Percentiles rank a stretch among this genome's conserved stretches.
These are phyloP conservation scores for Poecile atricapillus DNA, from an alignment of 2,113 vertebrate species.

Conservation along the genomic window DNA sequence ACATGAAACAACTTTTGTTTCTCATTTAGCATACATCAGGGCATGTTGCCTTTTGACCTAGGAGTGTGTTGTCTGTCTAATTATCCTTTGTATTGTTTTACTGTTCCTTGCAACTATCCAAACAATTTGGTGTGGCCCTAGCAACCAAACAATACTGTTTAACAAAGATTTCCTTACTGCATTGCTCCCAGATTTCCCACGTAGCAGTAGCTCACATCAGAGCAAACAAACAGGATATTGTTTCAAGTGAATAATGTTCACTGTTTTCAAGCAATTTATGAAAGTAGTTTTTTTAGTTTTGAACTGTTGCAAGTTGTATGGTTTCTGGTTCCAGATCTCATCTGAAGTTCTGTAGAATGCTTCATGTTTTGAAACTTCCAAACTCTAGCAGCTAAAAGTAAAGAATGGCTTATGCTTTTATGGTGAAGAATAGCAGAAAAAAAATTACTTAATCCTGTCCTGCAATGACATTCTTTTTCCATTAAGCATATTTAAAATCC, in stretches of 20 bases:
- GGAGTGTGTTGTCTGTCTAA: neutral
- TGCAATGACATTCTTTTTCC: neutral
- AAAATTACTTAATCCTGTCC: neutral
- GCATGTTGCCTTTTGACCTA: neutral
- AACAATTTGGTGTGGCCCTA: conserved; percentile 65
- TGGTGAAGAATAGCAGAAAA: neutral
- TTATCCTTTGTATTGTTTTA: conserved; percentile 52
- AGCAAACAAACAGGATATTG: conserved; percentile 65
- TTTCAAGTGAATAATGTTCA: conserved; percentile 56
- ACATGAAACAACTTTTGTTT: neutral
- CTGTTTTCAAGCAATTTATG: conserved; percentile 39
- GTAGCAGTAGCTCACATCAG: conserved; percentile 7
- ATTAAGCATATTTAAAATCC: neutral
- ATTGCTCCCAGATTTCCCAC: conserved; percentile 58
- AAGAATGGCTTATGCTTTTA: neutral
- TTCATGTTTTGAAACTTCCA: neutral
- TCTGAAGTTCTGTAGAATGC: neutral
- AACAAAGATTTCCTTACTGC: conserved; percentile 68
- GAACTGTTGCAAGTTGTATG: neutral
- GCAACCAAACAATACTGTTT: conserved; percentile 74
- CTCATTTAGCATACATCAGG: neutral
- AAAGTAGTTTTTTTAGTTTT: conserved; percentile 38
- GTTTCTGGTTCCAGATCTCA: conserved; percentile 17
- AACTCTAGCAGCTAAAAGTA: neutral
- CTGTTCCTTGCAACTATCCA: conserved; percentile 44